Evolutionary conservation across 2,797 vertebrate genomes (phyloP).

Genomic region (Erithacus rubecula): DNA sequence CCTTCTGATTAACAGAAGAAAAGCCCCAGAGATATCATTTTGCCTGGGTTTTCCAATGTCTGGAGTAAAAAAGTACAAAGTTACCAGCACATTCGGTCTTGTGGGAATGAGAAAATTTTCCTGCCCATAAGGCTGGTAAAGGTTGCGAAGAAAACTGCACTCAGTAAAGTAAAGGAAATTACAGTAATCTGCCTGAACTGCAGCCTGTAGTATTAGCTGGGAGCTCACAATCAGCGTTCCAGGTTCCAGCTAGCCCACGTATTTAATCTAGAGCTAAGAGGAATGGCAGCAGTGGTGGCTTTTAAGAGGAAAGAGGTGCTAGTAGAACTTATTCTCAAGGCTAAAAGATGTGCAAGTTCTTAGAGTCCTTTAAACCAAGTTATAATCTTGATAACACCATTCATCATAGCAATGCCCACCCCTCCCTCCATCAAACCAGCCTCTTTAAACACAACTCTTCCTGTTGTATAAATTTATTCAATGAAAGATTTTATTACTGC

Average conservation of each 20-base stretch:
- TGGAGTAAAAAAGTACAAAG: not conserved
- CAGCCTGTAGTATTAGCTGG: not conserved
- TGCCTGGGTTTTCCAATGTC: not conserved
- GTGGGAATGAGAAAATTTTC: not conserved
- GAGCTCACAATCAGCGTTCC: not conserved
- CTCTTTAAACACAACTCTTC: not conserved
- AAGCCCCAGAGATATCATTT: not conserved
- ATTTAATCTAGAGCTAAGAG: not conserved
- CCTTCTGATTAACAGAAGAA: not conserved
- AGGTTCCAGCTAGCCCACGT: not conserved
- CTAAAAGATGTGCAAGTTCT: not conserved
- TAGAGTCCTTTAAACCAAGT: not conserved
- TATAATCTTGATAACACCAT: slow-evolving; percentile 34
- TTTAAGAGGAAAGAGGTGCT: slow-evolving; percentile 4
- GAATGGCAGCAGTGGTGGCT: not conserved
- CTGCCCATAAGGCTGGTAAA: not conserved
- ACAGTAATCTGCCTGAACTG: not conserved
- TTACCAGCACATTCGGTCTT: not conserved
- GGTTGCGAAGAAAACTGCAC: not conserved
- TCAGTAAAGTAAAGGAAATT: slow-evolving; percentile 21
- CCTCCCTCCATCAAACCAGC: not conserved
- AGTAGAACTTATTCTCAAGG: not conserved
- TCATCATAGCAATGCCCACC: not conserved
- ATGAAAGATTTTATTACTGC: slow-evolving; percentile 3
- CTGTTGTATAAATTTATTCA: slow-evolving; percentile 3